Evolutionary conservation across 1,140 invertebrate genomes (phyloP).

Genomic region (Whitmania pigra): DNA sequence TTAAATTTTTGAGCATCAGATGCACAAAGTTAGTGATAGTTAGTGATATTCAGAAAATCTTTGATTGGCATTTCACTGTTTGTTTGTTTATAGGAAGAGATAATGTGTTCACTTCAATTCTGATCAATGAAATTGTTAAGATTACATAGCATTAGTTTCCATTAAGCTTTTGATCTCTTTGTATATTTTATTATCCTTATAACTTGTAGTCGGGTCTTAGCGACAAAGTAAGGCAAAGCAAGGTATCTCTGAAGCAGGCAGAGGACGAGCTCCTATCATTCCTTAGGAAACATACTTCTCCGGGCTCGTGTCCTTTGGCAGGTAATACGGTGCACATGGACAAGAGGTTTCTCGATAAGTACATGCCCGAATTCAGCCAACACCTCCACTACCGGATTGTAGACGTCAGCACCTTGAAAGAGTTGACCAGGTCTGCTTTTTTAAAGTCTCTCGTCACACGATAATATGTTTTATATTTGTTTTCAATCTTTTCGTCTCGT

Average conservation of each 20-base stretch:
- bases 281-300: constrained; percentile 54
- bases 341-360: constrained; percentile 37
- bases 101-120: too few relatives aligned
- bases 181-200: too few relatives aligned
- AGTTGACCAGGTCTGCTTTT: constrained; percentile 52
- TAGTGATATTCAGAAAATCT: not conserved
- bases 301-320: constrained; percentile 59
- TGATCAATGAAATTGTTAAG: too few relatives aligned
- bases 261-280: constrained; percentile 62
- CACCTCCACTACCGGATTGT: constrained; percentile 84
- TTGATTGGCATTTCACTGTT: not conserved
- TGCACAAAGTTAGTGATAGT: too few relatives aligned
- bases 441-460: not conserved
- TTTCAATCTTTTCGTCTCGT: constrained; percentile 16
- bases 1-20: too few relatives aligned
- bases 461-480: not conserved
- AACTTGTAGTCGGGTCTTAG: constrained; percentile 58
- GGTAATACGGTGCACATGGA: constrained; percentile 84
- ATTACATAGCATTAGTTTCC: too few relatives aligned
- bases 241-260: constrained; percentile 52
- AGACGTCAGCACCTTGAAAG: constrained; percentile 81
- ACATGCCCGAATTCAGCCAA: constrained; percentile 45
- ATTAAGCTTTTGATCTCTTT: too few relatives aligned
- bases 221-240: constrained; percentile 55
- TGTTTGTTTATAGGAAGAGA: not conserved